Percentiles rank a stretch among this genome's conserved stretches.
These are phyloP conservation scores for Apotomis turbidana DNA, from an alignment of 2,888 invertebrate species.

Conservation along the genomic window DNA sequence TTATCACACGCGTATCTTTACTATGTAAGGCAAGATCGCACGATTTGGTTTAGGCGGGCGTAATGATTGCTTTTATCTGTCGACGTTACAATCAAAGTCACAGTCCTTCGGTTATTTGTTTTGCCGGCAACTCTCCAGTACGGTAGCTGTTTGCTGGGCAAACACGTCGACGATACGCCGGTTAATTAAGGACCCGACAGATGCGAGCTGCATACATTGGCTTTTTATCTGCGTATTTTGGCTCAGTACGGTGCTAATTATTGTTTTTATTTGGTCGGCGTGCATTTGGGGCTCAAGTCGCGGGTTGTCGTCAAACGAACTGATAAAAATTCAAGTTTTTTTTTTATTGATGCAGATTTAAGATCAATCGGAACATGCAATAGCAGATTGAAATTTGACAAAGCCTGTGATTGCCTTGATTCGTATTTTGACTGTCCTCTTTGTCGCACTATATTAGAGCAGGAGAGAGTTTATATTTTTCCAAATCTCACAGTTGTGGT, in stretches of 20 bases:
- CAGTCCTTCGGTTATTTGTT: slow-evolving; percentile 24
- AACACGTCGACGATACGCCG: slow-evolving; percentile 28
- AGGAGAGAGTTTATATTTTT: too few species aligned
- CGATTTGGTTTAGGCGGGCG: background rate
- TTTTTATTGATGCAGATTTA: too few species aligned
- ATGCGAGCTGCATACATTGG: slow-evolving; percentile 26
- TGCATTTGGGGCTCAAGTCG: background rate
- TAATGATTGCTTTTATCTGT: slow-evolving; percentile 25
- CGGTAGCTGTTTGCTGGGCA: slow-evolving; percentile 40
- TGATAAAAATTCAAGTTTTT: too few species aligned
- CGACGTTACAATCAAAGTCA: slow-evolving; percentile 20
- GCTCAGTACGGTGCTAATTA: background rate
- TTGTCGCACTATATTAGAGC: too few species aligned
- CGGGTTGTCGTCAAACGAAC: background rate
- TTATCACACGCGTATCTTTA: background rate
- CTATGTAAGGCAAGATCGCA: background rate
- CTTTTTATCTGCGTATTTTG: slow-evolving; percentile 17
- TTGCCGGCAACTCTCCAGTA: slow-evolving; percentile 9
- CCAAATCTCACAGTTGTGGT: too few species aligned
- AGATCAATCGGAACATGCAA: too few species aligned
- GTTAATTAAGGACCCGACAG: slow-evolving; percentile 30
- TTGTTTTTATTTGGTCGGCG: background rate
- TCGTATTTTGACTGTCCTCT: too few species aligned
- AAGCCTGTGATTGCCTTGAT: too few species aligned
- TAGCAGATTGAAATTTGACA: too few species aligned